These are phyloP conservation scores for Acanthurus leucopareius DNA, from an alignment of 2,797 vertebrate genomes.

Conservation along the genomic window DNA sequence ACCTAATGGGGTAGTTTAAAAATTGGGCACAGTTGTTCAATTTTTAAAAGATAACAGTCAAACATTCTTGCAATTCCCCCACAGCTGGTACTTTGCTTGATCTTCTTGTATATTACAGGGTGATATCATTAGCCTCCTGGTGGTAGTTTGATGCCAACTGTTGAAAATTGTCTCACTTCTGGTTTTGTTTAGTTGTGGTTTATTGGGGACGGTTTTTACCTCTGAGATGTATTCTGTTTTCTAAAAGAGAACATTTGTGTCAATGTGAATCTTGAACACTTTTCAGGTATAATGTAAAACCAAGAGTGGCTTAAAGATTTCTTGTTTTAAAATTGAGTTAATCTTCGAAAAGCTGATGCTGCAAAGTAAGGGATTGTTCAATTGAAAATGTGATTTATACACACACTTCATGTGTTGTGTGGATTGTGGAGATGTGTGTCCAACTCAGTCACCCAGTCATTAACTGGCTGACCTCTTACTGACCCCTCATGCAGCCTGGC, in stretches of 20 bases:
- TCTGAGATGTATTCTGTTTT: background rate
- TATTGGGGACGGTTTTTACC: background rate
- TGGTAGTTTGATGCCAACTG: conserved; percentile 26
- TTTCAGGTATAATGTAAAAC: background rate
- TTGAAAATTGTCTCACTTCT: background rate
- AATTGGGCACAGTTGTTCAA: background rate
- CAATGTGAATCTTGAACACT: background rate
- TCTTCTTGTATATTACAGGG: conserved; percentile 19
- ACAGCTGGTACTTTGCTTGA: conserved; percentile 13
- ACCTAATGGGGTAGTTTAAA: conserved; percentile 10
- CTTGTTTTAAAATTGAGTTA: background rate
- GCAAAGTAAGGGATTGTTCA: background rate
- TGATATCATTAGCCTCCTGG: background rate
- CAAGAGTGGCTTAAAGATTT: background rate
- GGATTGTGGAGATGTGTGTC: background rate
- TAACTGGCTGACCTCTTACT: conserved; percentile 52
- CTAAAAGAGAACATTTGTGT: background rate
- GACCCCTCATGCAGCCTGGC: conserved; percentile 55
- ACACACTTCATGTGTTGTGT: background rate
- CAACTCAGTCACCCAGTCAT: conserved; percentile 3
- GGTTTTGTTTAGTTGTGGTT: background rate
- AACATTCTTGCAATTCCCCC: background rate
- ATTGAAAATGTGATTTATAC: background rate
- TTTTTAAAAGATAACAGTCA: background rate
- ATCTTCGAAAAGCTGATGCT: background rate